Evolutionary conservation across 2,113 vertebrate species (phyloP).

Genomic region (Acrocephalus arundinaceus): DNA sequence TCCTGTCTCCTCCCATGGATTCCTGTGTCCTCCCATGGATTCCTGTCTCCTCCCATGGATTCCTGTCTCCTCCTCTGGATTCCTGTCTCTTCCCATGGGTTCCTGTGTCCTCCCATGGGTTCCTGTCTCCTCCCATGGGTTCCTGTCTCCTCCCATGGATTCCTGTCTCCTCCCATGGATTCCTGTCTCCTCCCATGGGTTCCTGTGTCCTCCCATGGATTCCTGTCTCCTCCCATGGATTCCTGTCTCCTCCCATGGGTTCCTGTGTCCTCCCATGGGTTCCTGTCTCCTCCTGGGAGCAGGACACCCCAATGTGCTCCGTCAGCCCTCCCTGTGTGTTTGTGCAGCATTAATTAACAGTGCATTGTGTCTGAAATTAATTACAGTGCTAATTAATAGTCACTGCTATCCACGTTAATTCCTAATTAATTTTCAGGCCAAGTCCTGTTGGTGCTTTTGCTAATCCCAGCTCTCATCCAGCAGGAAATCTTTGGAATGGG

Average conservation of each 20-base stretch:
- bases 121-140: rapidly evolving
- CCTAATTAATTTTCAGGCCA: not conserved
- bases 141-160: rapidly evolving
- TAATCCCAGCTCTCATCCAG: not conserved
- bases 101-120: too few relatives aligned
- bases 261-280: not conserved
- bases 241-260: not conserved
- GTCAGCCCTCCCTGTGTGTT: rapidly evolving
- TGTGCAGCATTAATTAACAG: not conserved
- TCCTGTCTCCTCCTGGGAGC: not conserved
- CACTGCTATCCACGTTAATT: not conserved
- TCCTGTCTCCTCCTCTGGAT: too few relatives aligned
- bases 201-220: not conserved
- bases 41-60: rapidly evolving
- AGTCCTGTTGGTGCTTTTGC: not conserved
- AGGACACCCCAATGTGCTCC: rapidly evolving
- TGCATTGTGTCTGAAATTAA: not conserved
- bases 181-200: not conserved
- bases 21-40: rapidly evolving
- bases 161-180: not conserved
- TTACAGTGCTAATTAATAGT: not conserved
- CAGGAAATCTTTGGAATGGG: not conserved
- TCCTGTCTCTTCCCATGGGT: not conserved
- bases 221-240: too few relatives aligned
- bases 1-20: rapidly evolving